phyloP scores from a whole-genome alignment of 2,113 vertebrate genomes.

The Canis aureus region DNA sequence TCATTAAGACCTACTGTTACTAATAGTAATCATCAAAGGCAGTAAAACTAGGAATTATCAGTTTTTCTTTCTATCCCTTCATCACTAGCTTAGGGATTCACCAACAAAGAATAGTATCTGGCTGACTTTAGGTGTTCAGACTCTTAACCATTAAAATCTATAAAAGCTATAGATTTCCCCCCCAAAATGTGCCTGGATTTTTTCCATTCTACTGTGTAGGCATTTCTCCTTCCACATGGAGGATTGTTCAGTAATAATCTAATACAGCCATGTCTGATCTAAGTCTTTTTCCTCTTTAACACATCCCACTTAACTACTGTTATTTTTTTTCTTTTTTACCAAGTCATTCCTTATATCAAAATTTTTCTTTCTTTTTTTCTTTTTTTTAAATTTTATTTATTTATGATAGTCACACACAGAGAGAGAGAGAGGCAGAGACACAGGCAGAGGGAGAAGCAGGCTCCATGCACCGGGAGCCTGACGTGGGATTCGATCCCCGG shows the following conservation, averaged over 20 bases:
- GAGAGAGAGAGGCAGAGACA: no score
- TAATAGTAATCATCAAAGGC: background rate
- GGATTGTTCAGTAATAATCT: background rate
- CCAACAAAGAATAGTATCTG: constrained; percentile 34
- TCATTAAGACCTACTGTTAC: constrained; percentile 9
- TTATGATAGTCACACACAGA: no score
- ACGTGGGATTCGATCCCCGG: no score
- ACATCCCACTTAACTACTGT: background rate
- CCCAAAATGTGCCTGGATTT: constrained; percentile 3
- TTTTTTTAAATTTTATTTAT: no score
- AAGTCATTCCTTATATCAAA: constrained; percentile 17
- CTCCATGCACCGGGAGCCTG: no score
- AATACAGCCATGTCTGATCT: background rate
- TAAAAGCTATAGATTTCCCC: constrained; percentile 22
- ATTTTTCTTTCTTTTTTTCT: background rate
- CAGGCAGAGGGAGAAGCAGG: no score
- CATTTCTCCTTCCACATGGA: background rate
- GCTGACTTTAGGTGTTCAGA: background rate
- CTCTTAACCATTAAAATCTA: constrained; percentile 25
- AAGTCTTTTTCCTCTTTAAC: background rate
- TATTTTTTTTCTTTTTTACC: constrained; percentile 34
- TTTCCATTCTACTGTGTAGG: background rate
- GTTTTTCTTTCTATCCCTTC: background rate
- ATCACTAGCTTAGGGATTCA: constrained; percentile 42
- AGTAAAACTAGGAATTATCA: constrained; percentile 1